Evolutionary conservation across 2,113 vertebrate genomes (phyloP).

Genomic region (Numenius arquata): DNA sequence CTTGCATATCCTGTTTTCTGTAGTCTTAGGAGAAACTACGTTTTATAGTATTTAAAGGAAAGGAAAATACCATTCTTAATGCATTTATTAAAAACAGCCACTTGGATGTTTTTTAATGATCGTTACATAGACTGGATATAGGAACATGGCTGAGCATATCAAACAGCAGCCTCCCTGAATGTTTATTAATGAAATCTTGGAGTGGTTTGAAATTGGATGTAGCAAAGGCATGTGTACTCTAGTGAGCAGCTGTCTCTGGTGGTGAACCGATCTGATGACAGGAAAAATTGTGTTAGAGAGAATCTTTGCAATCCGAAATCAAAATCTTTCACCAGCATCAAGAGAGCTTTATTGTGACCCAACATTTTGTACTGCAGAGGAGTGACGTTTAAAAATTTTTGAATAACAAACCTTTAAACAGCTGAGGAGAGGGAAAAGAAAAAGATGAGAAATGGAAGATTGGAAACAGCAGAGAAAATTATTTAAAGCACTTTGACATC

Average conservation of each 20-base stretch:
- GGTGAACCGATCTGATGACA: not conserved
- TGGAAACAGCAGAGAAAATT: not conserved
- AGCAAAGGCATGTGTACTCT: not conserved
- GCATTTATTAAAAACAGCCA: not conserved
- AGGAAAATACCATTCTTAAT: not conserved
- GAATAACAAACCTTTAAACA: not conserved
- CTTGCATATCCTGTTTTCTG: not conserved
- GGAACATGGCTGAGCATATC: not conserved
- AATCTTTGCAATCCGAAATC: conserved; percentile 51
- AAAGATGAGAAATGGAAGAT: not conserved
- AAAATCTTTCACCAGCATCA: conserved; percentile 42
- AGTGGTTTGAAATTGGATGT: not conserved
- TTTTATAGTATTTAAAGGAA: not conserved
- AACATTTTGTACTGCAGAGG: conserved; percentile 1
- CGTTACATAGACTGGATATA: not conserved
- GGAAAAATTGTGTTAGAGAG: conserved; percentile 23
- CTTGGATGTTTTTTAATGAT: not conserved
- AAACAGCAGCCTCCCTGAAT: not conserved
- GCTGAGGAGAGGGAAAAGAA: not conserved
- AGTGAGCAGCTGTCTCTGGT: conserved; percentile 1
- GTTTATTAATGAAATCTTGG: conserved; percentile 4
- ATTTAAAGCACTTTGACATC: not conserved
- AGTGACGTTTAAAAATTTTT: not conserved
- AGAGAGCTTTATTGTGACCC: conserved; percentile 39
- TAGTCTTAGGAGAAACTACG: not conserved